Conservation (phyloP, 2,888 invertebrate genomes). For the Xylota segnis region DNA sequence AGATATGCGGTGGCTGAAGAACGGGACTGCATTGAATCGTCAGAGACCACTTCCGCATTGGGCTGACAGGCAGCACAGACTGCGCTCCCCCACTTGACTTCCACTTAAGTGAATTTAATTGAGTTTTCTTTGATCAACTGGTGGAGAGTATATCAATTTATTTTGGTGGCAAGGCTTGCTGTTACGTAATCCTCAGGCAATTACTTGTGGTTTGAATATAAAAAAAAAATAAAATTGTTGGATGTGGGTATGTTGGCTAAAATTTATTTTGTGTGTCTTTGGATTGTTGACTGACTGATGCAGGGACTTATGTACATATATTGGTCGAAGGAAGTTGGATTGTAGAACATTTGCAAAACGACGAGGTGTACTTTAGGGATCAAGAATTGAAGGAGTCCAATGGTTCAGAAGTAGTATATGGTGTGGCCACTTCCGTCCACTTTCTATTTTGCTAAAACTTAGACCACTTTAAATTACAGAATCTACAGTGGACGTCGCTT, state of each 20-base stretch:
- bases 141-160: not conserved
- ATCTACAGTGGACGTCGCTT: no score
- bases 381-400: no score
- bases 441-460: no score
- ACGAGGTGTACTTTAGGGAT: no score
- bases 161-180: constrained; percentile 3
- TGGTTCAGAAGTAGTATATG: no score
- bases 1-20: constrained; percentile 21
- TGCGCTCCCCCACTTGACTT: constrained; percentile 21
- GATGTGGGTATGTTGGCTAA: not conserved
- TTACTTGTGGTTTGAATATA: constrained; percentile 7
- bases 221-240: not conserved
- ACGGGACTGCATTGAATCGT: constrained; percentile 36
- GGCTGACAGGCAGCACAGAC: constrained; percentile 22
- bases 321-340: no score
- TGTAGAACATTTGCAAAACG: no score
- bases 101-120: constrained; percentile 35
- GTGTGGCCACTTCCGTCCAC: no score
- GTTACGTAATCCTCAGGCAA: constrained; percentile 19
- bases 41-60: constrained; percentile 54
- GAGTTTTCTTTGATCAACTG: constrained; percentile 11
- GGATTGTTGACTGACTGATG: no score
- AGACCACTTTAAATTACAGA: no score
- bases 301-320: no score
- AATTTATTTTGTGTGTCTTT: not conserved